Evolutionary conservation across 2,888 invertebrate species (phyloP).

Genomic region (Eupeodes luniger): DNA sequence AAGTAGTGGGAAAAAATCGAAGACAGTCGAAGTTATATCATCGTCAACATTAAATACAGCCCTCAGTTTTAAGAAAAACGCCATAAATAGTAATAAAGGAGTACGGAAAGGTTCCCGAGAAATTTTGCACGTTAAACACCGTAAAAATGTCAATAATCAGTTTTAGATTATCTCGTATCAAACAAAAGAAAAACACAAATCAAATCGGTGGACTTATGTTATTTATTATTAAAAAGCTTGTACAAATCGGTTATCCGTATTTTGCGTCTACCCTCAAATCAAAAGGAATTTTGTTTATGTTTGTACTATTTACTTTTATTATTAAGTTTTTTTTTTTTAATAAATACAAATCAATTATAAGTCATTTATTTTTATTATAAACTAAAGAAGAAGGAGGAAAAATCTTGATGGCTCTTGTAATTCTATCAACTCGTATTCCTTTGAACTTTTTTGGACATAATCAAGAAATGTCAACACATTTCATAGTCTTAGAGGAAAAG

Average conservation of each 20-base stretch:
- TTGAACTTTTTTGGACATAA: no score
- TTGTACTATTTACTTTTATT: constrained; percentile 18
- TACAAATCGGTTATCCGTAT: background rate
- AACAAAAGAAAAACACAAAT: background rate
- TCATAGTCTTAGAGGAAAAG: no score
- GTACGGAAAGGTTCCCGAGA: constrained; percentile 75
- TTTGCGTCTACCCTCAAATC: constrained; percentile 9
- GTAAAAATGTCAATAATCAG: constrained; percentile 48
- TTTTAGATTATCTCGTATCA: constrained; percentile 27
- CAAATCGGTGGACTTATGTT: background rate
- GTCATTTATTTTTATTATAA: background rate
- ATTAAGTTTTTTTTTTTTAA: constrained; percentile 30
- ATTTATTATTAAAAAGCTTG: background rate
- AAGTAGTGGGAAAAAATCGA: constrained; percentile 47
- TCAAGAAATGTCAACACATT: no score
- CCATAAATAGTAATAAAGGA: constrained; percentile 72
- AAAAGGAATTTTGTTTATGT: constrained; percentile 14
- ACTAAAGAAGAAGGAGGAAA: no score
- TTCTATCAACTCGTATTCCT: no score
- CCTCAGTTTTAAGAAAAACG: constrained; percentile 77
- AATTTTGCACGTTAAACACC: constrained; percentile 75
- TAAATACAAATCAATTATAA: constrained; percentile 20
- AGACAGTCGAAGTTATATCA: constrained; percentile 25
- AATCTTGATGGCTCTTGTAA: no score
- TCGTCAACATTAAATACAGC: constrained; percentile 46